phyloP scores from a whole-genome alignment of 2,888 invertebrate species.

The Falcaria lacertinaria region DNA sequence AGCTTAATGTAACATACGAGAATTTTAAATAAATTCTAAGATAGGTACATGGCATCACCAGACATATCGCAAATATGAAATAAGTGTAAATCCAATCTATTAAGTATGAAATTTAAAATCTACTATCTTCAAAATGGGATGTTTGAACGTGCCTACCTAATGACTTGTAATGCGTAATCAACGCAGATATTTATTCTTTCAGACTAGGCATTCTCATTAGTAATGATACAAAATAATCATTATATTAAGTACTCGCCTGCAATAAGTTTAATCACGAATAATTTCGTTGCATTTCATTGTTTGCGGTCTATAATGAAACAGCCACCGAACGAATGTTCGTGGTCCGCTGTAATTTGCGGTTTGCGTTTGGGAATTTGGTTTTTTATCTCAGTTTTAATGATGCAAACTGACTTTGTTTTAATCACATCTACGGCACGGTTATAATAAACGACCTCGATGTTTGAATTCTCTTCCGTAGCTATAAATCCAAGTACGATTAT shows the following conservation, averaged over 20 bases:
- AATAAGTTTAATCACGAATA: conserved; percentile 34
- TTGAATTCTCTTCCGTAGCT: not conserved
- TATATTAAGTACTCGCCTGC: conserved; percentile 3
- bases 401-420: conserved; percentile 4
- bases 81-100: no score
- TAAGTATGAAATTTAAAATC: no score
- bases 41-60: no score
- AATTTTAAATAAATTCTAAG: no score
- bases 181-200: no score
- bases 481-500: not conserved
- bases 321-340: conserved; percentile 50
- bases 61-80: no score
- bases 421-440: not conserved
- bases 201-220: not conserved
- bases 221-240: not conserved
- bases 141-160: no score
- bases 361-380: conserved; percentile 32
- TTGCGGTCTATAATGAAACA: conserved; percentile 62
- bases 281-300: conserved; percentile 49
- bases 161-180: no score
- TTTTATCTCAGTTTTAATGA: conserved; percentile 21
- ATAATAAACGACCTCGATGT: not conserved
- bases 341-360: conserved; percentile 60
- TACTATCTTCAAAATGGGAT: no score
- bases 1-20: no score